Conservation (phyloP, 1,140 invertebrate genomes). For the Musca vetustissima region DNA sequence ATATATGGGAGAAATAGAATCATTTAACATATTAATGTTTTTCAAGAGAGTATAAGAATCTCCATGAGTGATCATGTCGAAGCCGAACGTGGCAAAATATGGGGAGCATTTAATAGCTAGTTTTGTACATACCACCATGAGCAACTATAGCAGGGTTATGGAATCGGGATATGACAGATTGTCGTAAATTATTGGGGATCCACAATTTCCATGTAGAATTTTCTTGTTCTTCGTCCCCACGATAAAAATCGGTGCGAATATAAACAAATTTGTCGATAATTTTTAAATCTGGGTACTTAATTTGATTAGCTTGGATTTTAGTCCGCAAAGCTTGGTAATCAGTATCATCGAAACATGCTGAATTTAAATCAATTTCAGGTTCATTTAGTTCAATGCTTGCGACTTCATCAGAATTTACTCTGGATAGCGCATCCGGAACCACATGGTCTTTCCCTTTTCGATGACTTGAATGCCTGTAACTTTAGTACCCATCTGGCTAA, state of each 20-base stretch:
- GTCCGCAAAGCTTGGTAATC: not conserved
- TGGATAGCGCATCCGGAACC: not conserved
- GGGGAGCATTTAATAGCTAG: not conserved
- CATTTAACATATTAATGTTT: too few species aligned
- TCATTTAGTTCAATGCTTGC: not conserved
- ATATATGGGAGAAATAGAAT: too few species aligned
- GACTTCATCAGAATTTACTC: not conserved
- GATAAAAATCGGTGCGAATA: not conserved
- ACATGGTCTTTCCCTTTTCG: constrained; percentile 15
- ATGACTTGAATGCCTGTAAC: constrained; percentile 12
- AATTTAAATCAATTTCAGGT: not conserved
- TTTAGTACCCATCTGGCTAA: constrained; percentile 4
- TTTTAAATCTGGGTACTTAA: not conserved
- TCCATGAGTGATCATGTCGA: too few species aligned
- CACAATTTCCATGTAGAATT: not conserved
- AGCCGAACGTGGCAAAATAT: too few species aligned
- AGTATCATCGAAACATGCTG: not conserved
- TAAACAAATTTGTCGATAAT: not conserved
- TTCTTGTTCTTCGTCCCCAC: not conserved
- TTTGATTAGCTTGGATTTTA: not conserved
- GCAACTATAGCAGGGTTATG: not conserved
- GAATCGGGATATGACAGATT: not conserved
- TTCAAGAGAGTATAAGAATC: too few species aligned
- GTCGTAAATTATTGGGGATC: not conserved
- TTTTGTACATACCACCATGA: not conserved